Evolutionary conservation across 2,888 invertebrate genomes (phyloP), one percentile per base, ranked within the genome.

Genomic region (Eucriotettix oculatus): DNA sequence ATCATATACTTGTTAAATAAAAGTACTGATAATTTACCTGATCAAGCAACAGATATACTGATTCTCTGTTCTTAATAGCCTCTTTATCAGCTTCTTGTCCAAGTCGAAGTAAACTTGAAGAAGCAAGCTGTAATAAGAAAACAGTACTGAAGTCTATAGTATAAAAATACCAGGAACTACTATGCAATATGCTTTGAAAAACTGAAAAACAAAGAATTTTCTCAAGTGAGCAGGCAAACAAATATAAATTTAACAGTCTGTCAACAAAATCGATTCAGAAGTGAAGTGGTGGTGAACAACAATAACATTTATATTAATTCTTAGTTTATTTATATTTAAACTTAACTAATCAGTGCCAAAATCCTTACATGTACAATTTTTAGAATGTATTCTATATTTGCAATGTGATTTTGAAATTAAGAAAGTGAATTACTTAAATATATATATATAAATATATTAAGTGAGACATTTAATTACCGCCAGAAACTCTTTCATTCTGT

Each of bases 11-110:
- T 52, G 12, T 10, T 57, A 14, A 12, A 44, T 52, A n/a, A 41
- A 16, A 56, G 52, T n/a, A n/a, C n/a, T n/a, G n/a, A n/a, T n/a
- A n/a, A n/a, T 11, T 55, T 67, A 78, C 79, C 74, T 78, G 87
- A 75, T 99, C 97, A 5, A 99, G 79, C 43, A 99, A 79, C 60
- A 99, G 82, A 75, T 99, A 99, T 52, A 98, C 92, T 0, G 97
- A 96, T 73, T 99, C 98, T 58, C 98, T 79, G 75, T 98, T 95
- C 69, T 84, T 89, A 42, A 90, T 92, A 1, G 86, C 86, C 72
- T 99, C 98, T 71, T 90, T 93, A 68, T 95, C 96, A 9, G 90
- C 90, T 74, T 97, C 97, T 71, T 96, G 95, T 0, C 97, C 97
- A 42, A 98, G 80, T 60, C 97, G 83, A 54, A 99, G 76, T 57